Percentiles rank a stretch among this genome's conserved stretches.
Conservation (phyloP, 2,888 invertebrate species). For the Ctena decussata region DNA sequence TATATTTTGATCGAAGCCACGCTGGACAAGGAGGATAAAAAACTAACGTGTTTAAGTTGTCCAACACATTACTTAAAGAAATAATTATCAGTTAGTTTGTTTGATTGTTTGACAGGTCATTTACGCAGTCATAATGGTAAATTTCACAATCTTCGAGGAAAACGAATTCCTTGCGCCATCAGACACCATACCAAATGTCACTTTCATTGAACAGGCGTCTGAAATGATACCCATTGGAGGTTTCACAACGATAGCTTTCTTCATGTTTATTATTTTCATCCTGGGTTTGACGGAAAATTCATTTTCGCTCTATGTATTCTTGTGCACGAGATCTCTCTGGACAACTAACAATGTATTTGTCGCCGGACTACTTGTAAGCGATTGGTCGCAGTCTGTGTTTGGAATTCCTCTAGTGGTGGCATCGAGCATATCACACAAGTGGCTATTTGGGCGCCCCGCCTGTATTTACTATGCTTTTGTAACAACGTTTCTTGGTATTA, state of each 20-base stretch:
- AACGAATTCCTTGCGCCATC: no score
- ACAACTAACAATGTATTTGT: conserved; percentile 4
- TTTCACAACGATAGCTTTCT: neutral
- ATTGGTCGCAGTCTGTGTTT: neutral
- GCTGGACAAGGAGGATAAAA: no score
- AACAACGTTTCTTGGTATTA: conserved; percentile 15
- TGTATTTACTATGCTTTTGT: conserved; percentile 16
- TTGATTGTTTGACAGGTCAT: no score
- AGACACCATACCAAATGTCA: no score
- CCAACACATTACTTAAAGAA: no score
- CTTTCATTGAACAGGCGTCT: no score
- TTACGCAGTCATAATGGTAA: no score
- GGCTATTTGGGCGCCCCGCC: neutral
- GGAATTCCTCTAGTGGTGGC: neutral
- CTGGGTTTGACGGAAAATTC: neutral
- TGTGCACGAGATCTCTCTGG: neutral
- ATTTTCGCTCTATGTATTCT: neutral
- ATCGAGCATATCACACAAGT: neutral
- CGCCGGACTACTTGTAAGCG: neutral
- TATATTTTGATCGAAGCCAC: no score
- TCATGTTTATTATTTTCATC: neutral
- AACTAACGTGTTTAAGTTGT: no score
- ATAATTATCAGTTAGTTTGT: no score
- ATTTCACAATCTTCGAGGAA: no score
- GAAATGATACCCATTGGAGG: neutral